These are phyloP conservation scores for Xylota segnis DNA, from an alignment of 2,888 invertebrate genomes.

Conservation along the genomic window DNA sequence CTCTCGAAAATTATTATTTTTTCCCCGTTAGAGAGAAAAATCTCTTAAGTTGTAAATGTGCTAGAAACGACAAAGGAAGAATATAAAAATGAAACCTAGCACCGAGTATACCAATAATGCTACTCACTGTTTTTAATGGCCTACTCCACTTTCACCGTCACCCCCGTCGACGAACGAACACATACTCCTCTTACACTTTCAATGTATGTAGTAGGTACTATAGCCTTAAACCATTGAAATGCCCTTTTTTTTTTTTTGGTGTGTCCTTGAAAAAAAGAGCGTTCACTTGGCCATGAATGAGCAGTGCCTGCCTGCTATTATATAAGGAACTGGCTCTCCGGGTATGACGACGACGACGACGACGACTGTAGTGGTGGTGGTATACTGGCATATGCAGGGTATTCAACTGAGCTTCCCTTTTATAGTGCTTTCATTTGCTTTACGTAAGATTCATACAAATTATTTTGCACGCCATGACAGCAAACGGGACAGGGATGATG, in stretches of 20 bases:
- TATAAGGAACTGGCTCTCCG: neutral
- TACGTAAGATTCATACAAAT: slow-evolving; percentile 56
- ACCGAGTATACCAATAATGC: slow-evolving; percentile 49
- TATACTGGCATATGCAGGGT: slow-evolving; percentile 38
- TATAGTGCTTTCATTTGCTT: slow-evolving; percentile 51
- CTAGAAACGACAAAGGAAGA: slow-evolving; percentile 13
- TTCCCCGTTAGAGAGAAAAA: slow-evolving; percentile 8
- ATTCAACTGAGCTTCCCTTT: slow-evolving; percentile 34
- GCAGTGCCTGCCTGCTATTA: slow-evolving; percentile 38
- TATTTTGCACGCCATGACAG: slow-evolving; percentile 32
- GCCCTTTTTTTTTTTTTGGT: slow-evolving; percentile 20
- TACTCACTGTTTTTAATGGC: slow-evolving; percentile 62
- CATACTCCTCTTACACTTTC: slow-evolving; percentile 5
- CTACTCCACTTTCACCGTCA: slow-evolving; percentile 26
- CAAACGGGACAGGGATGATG: slow-evolving; percentile 23
- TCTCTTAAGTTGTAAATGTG: slow-evolving; percentile 21
- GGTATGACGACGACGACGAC: slow-evolving; percentile 4
- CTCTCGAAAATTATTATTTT: slow-evolving; percentile 47
- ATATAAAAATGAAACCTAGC: slow-evolving; percentile 28
- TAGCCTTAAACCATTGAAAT: slow-evolving; percentile 40
- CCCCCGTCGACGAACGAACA: neutral
- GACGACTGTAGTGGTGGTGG: slow-evolving; percentile 1
- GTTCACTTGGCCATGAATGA: slow-evolving; percentile 51
- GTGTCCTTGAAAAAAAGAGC: slow-evolving; percentile 34
- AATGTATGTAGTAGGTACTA: slow-evolving; percentile 2